phyloP scores from a whole-genome alignment of 2,797 vertebrate species.

The Pseudochromis fuscus region DNA sequence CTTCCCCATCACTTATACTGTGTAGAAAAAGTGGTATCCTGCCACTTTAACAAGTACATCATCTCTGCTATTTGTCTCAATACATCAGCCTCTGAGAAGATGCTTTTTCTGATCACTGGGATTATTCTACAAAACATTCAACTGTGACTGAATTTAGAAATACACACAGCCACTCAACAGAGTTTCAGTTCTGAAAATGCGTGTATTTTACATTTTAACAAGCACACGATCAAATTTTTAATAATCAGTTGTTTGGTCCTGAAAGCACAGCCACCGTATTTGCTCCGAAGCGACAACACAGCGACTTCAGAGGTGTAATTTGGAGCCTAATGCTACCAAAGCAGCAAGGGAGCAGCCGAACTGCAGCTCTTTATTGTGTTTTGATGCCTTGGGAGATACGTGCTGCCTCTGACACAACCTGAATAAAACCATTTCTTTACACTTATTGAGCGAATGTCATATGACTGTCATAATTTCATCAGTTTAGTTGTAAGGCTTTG shows the following conservation, averaged over 20 bases:
- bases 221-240: neutral
- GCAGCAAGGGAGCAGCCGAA: neutral
- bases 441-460: neutral
- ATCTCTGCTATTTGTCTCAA: neutral
- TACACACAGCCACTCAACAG: neutral
- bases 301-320: constrained; percentile 14
- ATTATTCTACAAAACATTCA: neutral
- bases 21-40: neutral
- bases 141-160: neutral
- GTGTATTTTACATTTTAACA: neutral
- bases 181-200: constrained; percentile 1
- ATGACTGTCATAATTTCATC: constrained; percentile 3
- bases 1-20: neutral
- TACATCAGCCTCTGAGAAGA: neutral
- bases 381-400: neutral
- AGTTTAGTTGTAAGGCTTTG: neutral
- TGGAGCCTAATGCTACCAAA: constrained; percentile 8
- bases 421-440: neutral
- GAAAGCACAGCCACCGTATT: constrained; percentile 4
- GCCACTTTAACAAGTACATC: neutral
- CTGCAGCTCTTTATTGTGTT: constrained; percentile 6
- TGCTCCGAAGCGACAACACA: neutral
- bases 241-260: neutral
- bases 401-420: neutral
- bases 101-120: neutral